phyloP scores from a whole-genome alignment of 2,888 invertebrate genomes.

The Cylloceria caligata region DNA sequence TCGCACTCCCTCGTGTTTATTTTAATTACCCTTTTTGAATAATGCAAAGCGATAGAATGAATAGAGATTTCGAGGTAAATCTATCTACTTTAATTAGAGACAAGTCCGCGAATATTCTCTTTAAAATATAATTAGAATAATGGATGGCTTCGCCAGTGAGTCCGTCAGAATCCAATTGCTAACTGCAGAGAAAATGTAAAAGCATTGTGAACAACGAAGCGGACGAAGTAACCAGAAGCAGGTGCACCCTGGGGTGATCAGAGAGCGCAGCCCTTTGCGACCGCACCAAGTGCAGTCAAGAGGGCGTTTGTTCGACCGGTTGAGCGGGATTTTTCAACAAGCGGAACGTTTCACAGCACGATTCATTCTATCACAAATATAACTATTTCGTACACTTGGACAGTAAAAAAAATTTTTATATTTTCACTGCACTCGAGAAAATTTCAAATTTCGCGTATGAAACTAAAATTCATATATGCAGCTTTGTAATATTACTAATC shows the following conservation, averaged over 20 bases:
- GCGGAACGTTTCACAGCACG: neutral
- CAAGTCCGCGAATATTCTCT: slow-evolving; percentile 27
- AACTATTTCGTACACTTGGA: neutral
- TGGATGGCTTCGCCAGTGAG: slow-evolving; percentile 45
- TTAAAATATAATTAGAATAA: slow-evolving; percentile 65
- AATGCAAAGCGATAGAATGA: neutral
- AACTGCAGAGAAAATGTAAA: slow-evolving; percentile 72
- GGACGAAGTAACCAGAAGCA: slow-evolving; percentile 39
- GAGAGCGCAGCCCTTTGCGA: slow-evolving; percentile 69
- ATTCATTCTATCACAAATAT: neutral
- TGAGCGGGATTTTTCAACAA: slow-evolving; percentile 34
- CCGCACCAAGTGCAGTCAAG: slow-evolving; percentile 73
- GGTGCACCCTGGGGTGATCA: slow-evolving; percentile 62
- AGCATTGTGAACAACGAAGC: slow-evolving; percentile 69
- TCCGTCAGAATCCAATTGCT: slow-evolving; percentile 72
- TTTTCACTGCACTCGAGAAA: no score
- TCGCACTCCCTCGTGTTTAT: neutral
- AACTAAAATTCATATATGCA: no score
- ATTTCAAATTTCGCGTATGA: no score
- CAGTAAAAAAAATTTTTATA: no score
- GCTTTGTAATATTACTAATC: no score
- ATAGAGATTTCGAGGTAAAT: neutral
- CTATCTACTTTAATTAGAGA: slow-evolving; percentile 34
- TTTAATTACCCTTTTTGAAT: neutral
- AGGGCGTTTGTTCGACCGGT: slow-evolving; percentile 39